Evolutionary conservation across 2,113 vertebrate species (phyloP), one percentile per base, ranked within the genome.

Genomic region (Phaethon lepturus): DNA sequence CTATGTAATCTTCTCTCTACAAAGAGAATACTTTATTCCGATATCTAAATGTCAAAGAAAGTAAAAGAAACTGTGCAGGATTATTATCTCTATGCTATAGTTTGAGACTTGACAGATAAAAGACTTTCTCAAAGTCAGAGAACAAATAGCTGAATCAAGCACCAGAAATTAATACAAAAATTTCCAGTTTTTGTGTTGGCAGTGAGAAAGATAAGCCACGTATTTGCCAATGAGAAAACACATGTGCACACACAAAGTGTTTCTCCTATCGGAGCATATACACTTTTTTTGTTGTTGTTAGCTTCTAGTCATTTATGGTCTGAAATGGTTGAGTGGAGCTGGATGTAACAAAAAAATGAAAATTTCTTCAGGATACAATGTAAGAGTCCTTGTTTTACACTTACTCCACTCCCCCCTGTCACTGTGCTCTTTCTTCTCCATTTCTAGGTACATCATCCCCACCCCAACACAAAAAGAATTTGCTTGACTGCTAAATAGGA

Each of bases 61-160:
- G 94, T 35, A 77, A 83, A 93, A 95, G 82, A 88, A 86, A 84
- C 68, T 14, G 53, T 9, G 8, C 47, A 66, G 79, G 73, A 94
- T 92, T 97, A 88, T 94, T 84, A 93, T 53, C 83, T 60, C 56
- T 69, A 52, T 75, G 67, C 83, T 88, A n/a, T 8, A 95, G 88
- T 24, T 92, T n/a, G 17, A 88, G 47, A 88, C 67, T 15, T 88
- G 96, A 92, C 88, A 93, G 92, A 86, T 91, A 95, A 92, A 93
- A 71, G 12, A 91, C 93, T 93, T 96, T 77, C 55, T 71, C 63
- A 59, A 77, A 95, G 72, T 86, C 91, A 89, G 64, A 90, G 66
- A 93, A 86, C 28, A 88, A 63, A 59, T 29, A 86, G 22, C 33
- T 95, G 63, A 92, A 94, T 44, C 66, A 88, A 76, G n/a, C 26